Conservation (phyloP, 2,888 invertebrate genomes). For the Clitarchus hookeri region DNA sequence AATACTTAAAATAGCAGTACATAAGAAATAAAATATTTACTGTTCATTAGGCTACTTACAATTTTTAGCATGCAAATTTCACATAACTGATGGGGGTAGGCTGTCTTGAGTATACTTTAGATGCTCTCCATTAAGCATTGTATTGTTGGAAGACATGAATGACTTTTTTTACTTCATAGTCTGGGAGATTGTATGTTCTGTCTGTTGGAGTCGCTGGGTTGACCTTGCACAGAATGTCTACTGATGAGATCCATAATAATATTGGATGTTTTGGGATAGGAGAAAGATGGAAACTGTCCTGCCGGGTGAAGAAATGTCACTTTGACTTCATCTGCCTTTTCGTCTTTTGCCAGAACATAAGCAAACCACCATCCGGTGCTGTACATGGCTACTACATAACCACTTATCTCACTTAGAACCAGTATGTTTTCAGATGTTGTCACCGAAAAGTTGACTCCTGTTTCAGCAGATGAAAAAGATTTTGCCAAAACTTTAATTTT, state of each 20-base stretch:
- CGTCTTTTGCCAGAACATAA: background rate
- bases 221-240: background rate
- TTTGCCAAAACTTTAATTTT: background rate
- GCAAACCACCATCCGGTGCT: background rate
- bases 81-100: background rate
- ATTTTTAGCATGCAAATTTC: background rate
- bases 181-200: background rate
- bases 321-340: slow-evolving; percentile 10
- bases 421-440: background rate
- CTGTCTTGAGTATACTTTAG: background rate
- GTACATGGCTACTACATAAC: background rate
- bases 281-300: background rate
- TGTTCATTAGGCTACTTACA: background rate
- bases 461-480: background rate
- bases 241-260: background rate
- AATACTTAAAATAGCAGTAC: too few species aligned
- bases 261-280: background rate
- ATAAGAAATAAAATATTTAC: too few species aligned
- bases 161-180: background rate
- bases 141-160: background rate
- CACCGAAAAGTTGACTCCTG: background rate
- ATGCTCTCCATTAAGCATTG: background rate
- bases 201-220: background rate
- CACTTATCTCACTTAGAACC: background rate
- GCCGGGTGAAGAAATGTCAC: background rate